A percentile compares a stretch with the other conserved stretches of the same genome.
These are phyloP conservation scores for Scaptomyza graminum DNA, from an alignment of 1,140 invertebrate genomes.

Conservation along the genomic window DNA sequence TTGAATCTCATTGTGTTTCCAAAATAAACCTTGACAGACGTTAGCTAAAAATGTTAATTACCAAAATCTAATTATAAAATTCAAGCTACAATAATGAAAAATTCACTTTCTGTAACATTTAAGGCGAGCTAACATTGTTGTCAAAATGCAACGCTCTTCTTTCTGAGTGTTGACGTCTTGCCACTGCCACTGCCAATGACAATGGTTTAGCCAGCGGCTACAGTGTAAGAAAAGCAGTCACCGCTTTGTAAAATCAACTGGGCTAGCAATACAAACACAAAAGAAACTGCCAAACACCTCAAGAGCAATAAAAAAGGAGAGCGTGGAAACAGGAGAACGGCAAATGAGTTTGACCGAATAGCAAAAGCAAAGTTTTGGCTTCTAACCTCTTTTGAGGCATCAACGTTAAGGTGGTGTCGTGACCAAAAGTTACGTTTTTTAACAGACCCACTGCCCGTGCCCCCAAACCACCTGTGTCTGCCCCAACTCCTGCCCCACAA, in stretches of 20 bases:
- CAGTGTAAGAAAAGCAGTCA: conserved; percentile 12
- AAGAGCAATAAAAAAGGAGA: conserved; percentile 3
- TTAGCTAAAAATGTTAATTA: no score
- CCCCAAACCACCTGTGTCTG: neutral
- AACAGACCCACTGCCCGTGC: conserved; percentile 25
- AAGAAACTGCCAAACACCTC: conserved; percentile 34
- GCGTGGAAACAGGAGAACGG: conserved; percentile 7
- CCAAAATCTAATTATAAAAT: no score
- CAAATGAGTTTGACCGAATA: conserved; percentile 66
- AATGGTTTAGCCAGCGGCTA: conserved; percentile 52
- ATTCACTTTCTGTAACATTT: neutral
- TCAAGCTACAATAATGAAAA: no score
- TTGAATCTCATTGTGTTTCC: no score
- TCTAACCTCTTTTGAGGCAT: conserved; percentile 71
- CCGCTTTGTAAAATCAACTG: conserved; percentile 74
- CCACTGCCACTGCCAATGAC: conserved; percentile 47
- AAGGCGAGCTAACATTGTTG: neutral
- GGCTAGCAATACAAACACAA: conserved; percentile 67
- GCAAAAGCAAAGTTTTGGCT: conserved; percentile 66
- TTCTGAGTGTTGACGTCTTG: conserved; percentile 9
- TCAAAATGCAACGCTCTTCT: neutral
- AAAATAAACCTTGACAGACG: no score
- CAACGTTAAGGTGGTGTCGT: conserved; percentile 56
- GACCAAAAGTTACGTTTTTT: conserved; percentile 55
- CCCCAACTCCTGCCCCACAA: conserved; percentile 28